Base-by-base conservation (phyloP, 2,113 vertebrate species). In the Okapia johnstoni region DNA sequence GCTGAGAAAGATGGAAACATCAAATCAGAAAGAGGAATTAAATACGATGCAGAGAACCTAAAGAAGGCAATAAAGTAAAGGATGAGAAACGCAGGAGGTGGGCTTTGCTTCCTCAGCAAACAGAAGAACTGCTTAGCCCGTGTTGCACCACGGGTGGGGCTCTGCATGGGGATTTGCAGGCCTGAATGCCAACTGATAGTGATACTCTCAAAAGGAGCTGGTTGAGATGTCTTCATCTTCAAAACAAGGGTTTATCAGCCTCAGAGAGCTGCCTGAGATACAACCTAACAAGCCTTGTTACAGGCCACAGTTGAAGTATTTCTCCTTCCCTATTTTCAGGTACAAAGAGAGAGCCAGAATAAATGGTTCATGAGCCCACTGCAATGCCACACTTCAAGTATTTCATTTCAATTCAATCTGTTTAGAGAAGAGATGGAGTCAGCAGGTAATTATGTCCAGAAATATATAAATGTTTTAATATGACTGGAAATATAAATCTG, bases 381-480 rank as follows among this genome's bases (percentile, higher is more conserved):
- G 70, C 76, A 85, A 57, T 77, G 58, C 54, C 43, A 66, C 91
- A 57, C 55, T 88, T 95, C 50, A 94, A 83, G 60, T 96, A 58
- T 95, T 94, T 94, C 58, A 76, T 96, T 94, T 85, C 90, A 87
- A 90, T 86, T 85, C 12, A 57, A 61, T 73, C 81, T 85, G 92
- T 85, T 96, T 93, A 55, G 54, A 94, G 76, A 96, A 96, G 15
- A 96, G 76, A 88, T 66, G 55, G 58, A 96, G 94, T 97, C 85
- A n/a, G 83, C 60, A 77, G 60, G 54, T 91, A 77, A 94, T 85
- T 83, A 57, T 58, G 85, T 60, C 86, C 60, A 91, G 85, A 98
- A 92, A 92, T 88, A 94, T 79, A 85, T 92, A 93, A 97, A 91
- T 80, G 21, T 93, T 89, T 95, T 97, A 94, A 84, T 83, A 70